Conservation (phyloP, 2,113 vertebrate species). For the Lepidothrix coronata region DNA sequence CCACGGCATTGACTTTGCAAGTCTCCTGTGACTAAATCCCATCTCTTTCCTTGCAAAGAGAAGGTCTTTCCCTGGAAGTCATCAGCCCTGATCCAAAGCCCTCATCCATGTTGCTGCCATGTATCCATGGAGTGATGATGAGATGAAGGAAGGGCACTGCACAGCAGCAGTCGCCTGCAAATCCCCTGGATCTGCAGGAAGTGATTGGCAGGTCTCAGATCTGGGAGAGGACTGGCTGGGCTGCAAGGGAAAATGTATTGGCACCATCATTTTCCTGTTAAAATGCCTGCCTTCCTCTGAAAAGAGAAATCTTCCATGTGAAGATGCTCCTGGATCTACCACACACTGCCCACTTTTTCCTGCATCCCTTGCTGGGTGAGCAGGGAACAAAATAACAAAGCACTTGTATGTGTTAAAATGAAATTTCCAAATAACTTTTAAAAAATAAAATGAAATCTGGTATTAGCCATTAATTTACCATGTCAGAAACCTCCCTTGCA, state of each 20-base stretch:
- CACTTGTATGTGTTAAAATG: background rate
- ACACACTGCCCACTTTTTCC: background rate
- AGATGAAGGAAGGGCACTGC: background rate
- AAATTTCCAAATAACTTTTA: background rate
- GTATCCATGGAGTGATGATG: fast-evolving
- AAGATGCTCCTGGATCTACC: background rate
- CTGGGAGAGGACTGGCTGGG: background rate
- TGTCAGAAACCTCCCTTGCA: background rate
- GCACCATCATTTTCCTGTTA: background rate
- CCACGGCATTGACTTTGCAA: background rate
- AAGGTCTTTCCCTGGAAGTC: background rate
- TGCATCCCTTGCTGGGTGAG: background rate
- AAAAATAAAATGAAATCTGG: background rate
- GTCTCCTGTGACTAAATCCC: background rate
- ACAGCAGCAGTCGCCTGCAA: background rate
- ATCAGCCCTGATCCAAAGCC: background rate
- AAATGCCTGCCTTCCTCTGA: background rate
- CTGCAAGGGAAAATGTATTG: background rate
- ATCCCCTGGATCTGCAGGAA: background rate
- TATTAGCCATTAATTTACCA: background rate
- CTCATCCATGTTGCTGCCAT: fast-evolving
- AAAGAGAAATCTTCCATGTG: background rate
- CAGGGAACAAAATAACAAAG: fast-evolving
- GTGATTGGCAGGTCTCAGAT: background rate
- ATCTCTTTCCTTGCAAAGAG: background rate